These are phyloP conservation scores for Wiebesia pumilae DNA, from an alignment of 1,140 invertebrate species.

Conservation along the genomic window DNA sequence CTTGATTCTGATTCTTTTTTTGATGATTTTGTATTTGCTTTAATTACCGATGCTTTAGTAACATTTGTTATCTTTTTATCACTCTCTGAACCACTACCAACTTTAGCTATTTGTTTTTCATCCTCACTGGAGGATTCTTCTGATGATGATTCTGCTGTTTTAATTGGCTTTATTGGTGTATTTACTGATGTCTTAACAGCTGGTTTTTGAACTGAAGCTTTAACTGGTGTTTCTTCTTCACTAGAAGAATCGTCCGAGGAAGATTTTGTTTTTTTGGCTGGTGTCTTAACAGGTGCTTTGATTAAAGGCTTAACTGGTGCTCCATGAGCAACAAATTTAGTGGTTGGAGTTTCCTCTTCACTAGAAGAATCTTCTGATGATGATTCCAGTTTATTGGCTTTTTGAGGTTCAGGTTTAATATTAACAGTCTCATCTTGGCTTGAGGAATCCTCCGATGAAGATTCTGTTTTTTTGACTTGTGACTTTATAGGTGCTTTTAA, in stretches of 20 bases:
- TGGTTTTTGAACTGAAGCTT: slow-evolving; percentile 6
- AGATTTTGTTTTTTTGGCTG: slow-evolving; percentile 53
- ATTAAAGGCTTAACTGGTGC: slow-evolving; percentile 58
- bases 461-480: slow-evolving; percentile 56
- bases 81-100: slow-evolving; percentile 59
- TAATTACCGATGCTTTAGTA: slow-evolving; percentile 23
- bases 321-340: slow-evolving; percentile 43
- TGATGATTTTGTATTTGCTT: slow-evolving; percentile 33
- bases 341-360: slow-evolving; percentile 56
- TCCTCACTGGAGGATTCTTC: slow-evolving; percentile 62
- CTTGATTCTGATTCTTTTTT: slow-evolving; percentile 53
- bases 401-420: slow-evolving; percentile 43
- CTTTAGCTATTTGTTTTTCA: slow-evolving; percentile 59
- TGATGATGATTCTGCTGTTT: slow-evolving; percentile 62
- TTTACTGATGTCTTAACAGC: slow-evolving; percentile 52
- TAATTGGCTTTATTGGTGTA: slow-evolving; percentile 39
- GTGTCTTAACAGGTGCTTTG: slow-evolving; percentile 39
- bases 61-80: slow-evolving; percentile 57
- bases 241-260: slow-evolving; percentile 63
- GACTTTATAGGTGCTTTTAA: slow-evolving; percentile 54
- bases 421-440: slow-evolving; percentile 57
- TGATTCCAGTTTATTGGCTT: slow-evolving; percentile 57
- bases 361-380: slow-evolving; percentile 64
- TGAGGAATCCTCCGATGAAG: slow-evolving; percentile 64
- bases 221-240: slow-evolving; percentile 58